A percentile compares a stretch with the other conserved stretches of the same genome.
Evolutionary conservation across 2,888 invertebrate species (phyloP).

Genomic region (Coenonympha glycerion): DNA sequence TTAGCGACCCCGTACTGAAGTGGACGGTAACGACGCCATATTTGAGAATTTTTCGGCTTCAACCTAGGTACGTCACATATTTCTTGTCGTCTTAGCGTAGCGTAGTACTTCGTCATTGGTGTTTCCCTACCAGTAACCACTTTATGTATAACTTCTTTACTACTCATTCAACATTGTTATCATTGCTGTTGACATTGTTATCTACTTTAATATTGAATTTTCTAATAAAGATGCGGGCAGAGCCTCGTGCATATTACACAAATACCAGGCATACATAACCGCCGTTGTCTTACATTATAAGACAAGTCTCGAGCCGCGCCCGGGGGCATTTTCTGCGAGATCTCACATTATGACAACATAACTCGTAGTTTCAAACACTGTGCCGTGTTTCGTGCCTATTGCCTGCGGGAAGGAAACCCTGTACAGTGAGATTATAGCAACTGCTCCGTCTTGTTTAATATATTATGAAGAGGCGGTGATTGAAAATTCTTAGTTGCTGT

Average conservation of each 20-base stretch:
- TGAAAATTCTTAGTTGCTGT: too few species aligned
- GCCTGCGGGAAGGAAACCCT: constrained; percentile 4
- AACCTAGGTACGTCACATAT: too few species aligned
- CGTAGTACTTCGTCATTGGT: too few species aligned
- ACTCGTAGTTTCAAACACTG: constrained; percentile 7
- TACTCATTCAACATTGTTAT: too few species aligned
- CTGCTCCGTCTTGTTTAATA: background rate
- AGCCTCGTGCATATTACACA: background rate
- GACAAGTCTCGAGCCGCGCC: constrained; percentile 3
- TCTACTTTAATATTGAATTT: background rate
- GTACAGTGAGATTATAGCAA: background rate
- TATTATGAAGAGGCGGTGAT: background rate
- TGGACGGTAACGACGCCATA: too few species aligned
- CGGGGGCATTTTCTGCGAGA: constrained; percentile 7
- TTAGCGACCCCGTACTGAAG: too few species aligned
- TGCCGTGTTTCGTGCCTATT: constrained; percentile 1
- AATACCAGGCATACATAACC: too few species aligned
- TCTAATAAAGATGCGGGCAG: background rate
- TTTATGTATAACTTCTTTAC: too few species aligned
- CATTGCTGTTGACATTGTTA: too few species aligned
- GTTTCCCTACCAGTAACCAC: too few species aligned
- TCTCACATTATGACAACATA: constrained; percentile 8
- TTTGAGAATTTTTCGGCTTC: too few species aligned
- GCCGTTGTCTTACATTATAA: background rate
- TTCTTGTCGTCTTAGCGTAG: too few species aligned